Base-by-base conservation (phyloP, 2,888 invertebrate species). In the Dicyrtoma fusca region DNA sequence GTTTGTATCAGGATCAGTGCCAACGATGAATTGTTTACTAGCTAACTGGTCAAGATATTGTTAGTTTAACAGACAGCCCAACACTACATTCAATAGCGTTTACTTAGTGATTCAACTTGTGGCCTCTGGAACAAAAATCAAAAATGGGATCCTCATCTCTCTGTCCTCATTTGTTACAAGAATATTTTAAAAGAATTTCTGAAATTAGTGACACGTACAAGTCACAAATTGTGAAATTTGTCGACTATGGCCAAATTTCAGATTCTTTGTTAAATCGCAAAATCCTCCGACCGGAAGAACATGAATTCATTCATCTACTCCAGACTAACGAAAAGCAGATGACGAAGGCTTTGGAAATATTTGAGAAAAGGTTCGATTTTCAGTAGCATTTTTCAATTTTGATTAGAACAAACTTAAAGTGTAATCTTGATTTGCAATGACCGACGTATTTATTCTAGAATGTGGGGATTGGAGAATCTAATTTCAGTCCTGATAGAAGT, bases 131-230 rank as follows among this genome's bases (percentile, higher is more conserved):
- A 51, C 6, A n/a, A 11, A 25, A n/a, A 19, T 14, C 45, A 19
- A 64, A n/a, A 34, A 51, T 34, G 66, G 55, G 17, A 26, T 44
- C 62, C 44, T 62, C 62, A 11, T 69, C 74, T 8, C 34, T 76
- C 49, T 78, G 78, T 55, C 76, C 75, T 1, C 78, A 78, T 69
- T 57, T 78, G 6, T 70, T 78, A 6, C 75, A 76, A 17, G 75
- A 75, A 42, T 78, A 78, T 57, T 76, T 75, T 51, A 69, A 76
- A 68, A 69, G 75, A 63, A 76, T 78, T 1, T 44, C 66, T 13
- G 78, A 78, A 23, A 76, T 78, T 61, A 17, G 74, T 45, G 57
- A 49, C 13, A 62, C 68, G 4, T 78, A 76, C 66, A 66, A 74
- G 42, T 66, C 76, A 11, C 78, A 78, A 71, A 74, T 78, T n/a